Evolutionary conservation across 2,888 invertebrate genomes (phyloP).

Genomic region (Phengaris arion): DNA sequence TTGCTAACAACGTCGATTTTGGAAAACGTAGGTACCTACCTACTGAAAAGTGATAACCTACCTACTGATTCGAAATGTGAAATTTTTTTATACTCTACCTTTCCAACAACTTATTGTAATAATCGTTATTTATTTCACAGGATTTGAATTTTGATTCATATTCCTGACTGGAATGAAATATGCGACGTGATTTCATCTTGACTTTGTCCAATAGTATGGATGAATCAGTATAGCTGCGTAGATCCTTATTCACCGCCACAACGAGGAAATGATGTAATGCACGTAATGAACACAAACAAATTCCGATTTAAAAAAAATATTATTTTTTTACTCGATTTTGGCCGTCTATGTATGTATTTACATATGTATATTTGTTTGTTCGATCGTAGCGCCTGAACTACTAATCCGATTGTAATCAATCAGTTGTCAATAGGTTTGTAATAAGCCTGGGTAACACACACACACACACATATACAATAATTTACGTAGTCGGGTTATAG

Average conservation of each 20-base stretch:
- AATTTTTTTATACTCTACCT: not conserved
- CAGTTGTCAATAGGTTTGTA: no score
- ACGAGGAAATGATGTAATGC: not conserved
- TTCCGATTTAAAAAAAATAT: not conserved
- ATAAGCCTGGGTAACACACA: no score
- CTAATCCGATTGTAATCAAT: no score
- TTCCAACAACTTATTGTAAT: not conserved
- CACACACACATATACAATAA: no score
- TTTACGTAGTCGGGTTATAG: no score
- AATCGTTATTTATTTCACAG: not conserved
- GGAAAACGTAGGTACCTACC: not conserved
- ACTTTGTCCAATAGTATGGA: conserved; percentile 1
- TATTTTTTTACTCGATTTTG: not conserved
- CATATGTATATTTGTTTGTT: no score
- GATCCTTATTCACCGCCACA: not conserved
- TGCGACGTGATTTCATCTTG: conserved; percentile 25
- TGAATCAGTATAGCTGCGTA: conserved; percentile 21
- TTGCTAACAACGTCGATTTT: not conserved
- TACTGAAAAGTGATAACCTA: no score
- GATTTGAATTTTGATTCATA: conserved; percentile 12
- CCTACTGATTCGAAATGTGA: not conserved
- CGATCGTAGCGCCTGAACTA: no score
- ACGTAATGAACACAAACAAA: not conserved
- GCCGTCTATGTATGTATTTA: no score
- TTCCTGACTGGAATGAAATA: conserved; percentile 15